phyloP scores from a whole-genome alignment of 2,113 vertebrate species.

The Ophiodon elongatus region DNA sequence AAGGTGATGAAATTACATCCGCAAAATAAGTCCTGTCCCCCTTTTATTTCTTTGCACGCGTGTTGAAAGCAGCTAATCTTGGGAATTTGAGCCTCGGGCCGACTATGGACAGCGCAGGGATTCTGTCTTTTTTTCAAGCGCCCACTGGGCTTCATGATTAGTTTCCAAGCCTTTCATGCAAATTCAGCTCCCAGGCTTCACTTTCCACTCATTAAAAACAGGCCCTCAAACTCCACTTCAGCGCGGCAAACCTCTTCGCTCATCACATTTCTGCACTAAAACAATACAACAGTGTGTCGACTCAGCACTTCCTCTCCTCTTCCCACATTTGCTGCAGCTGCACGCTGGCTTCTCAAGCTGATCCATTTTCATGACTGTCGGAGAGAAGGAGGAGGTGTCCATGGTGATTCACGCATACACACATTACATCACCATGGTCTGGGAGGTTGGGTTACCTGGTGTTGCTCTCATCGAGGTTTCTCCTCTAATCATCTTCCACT shows the following conservation, averaged over 20 bases:
- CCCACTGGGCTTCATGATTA: slow-evolving; percentile 62
- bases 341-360: slow-evolving; percentile 28
- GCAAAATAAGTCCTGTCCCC: slow-evolving; percentile 29
- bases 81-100: slow-evolving; percentile 35
- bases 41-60: background rate
- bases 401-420: slow-evolving; percentile 27
- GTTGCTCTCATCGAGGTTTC: slow-evolving; percentile 5
- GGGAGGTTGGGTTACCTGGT: slow-evolving; percentile 13
- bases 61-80: slow-evolving; percentile 38
- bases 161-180: slow-evolving; percentile 77
- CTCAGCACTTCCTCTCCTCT: slow-evolving; percentile 71
- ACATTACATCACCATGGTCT: slow-evolving; percentile 46
- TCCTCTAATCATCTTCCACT: background rate
- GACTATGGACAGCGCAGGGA: slow-evolving; percentile 24
- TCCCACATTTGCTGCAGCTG: slow-evolving; percentile 50
- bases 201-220: slow-evolving; percentile 81
- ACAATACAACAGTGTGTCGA: slow-evolving; percentile 74
- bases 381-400: slow-evolving; percentile 41
- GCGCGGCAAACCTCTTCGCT: slow-evolving; percentile 63
- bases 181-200: slow-evolving; percentile 72
- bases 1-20: slow-evolving; percentile 42
- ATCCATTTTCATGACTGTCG: slow-evolving; percentile 67
- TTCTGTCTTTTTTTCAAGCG: slow-evolving; percentile 62
- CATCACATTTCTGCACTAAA: slow-evolving; percentile 79
- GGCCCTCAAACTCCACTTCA: slow-evolving; percentile 35